Percentiles rank a stretch among this genome's conserved stretches.
Conservation (phyloP, 2,113 vertebrate species). For the Pollachius pollachius region DNA sequence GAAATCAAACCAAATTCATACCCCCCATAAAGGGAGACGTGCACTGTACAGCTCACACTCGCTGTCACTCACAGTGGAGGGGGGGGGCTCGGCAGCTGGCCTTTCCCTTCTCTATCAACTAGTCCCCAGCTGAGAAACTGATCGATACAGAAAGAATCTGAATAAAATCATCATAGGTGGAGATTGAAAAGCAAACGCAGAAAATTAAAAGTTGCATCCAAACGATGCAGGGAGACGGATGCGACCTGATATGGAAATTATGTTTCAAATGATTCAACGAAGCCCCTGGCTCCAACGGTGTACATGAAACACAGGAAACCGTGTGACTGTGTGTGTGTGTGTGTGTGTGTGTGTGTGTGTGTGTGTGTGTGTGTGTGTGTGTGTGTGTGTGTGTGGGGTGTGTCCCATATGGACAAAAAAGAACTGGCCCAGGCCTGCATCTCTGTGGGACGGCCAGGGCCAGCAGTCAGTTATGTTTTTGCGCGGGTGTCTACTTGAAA, state of each 20-base stretch:
- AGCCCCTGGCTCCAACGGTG: background rate
- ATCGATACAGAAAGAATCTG: too few species aligned
- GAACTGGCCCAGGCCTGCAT: background rate
- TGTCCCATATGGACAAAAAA: conserved; percentile 2
- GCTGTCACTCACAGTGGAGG: background rate
- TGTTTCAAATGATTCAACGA: background rate
- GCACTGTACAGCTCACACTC: background rate
- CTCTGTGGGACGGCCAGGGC: background rate
- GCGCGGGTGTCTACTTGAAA: too few species aligned
- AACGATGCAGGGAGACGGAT: too few species aligned
- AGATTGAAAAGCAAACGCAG: too few species aligned
- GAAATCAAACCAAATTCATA: conserved; percentile 22
- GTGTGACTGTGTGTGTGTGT: conserved; percentile 3
- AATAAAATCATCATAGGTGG: too few species aligned
- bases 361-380: too few species aligned
- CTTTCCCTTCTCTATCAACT: background rate
- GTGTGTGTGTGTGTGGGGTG: background rate
- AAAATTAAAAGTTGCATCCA: too few species aligned
- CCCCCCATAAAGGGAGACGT: conserved; percentile 12
- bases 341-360: background rate
- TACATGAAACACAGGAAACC: background rate
- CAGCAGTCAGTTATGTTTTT: too few species aligned
- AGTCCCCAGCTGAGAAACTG: background rate
- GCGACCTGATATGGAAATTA: background rate
- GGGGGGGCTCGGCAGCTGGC: background rate